phyloP scores from a whole-genome alignment of 2,797 vertebrate species.

The Melanotaenia parkinsoni region DNA sequence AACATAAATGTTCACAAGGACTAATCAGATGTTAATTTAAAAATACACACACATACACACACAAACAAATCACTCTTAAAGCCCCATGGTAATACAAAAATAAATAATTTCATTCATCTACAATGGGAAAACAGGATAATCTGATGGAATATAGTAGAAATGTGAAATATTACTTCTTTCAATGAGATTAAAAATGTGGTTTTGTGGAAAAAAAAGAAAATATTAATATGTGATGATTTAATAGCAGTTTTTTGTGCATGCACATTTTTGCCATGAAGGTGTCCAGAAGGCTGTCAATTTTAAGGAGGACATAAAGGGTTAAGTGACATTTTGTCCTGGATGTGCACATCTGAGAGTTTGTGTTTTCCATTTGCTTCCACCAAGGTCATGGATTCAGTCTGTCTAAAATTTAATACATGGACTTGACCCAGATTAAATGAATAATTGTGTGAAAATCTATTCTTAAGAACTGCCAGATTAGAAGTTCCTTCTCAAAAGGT shows the following conservation, averaged over 20 bases:
- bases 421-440: neutral
- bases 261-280: too few relatives aligned
- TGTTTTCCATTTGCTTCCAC: neutral
- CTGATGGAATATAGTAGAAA: too few relatives aligned
- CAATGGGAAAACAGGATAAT: too few relatives aligned
- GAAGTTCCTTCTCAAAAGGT: neutral
- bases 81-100: neutral
- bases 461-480: neutral
- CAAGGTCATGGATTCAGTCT: neutral
- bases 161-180: too few relatives aligned
- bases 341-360: neutral
- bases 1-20: too few relatives aligned
- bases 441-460: neutral
- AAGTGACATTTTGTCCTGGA: neutral
- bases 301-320: neutral
- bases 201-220: neutral
- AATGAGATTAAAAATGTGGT: too few relatives aligned
- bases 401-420: conserved; percentile 4
- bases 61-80: neutral
- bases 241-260: too few relatives aligned
- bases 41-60: neutral
- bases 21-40: too few relatives aligned
- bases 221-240: too few relatives aligned
- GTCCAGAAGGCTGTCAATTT: too few relatives aligned
- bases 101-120: neutral